phyloP scores from a whole-genome alignment of 92 coral and sea anemone species.

The Desmophyllum pertusum region DNA sequence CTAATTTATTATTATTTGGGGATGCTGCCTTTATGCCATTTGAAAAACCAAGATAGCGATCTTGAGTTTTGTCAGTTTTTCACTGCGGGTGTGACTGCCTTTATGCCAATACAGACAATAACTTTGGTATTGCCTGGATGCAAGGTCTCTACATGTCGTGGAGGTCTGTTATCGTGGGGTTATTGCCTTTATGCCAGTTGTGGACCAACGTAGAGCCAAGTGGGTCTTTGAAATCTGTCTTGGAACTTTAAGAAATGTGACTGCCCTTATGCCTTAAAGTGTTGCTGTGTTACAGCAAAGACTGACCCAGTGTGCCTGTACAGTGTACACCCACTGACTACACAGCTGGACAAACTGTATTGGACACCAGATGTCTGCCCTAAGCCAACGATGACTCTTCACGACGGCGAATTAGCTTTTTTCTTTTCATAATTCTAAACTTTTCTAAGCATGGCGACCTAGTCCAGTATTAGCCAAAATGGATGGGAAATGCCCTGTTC shows the following conservation, averaged over 20 bases:
- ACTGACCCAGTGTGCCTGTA: not conserved
- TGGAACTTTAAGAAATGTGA: not conserved
- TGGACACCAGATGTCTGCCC: not conserved
- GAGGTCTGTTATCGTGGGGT: not conserved
- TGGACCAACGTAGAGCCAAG: not conserved
- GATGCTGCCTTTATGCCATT: constrained; percentile 27
- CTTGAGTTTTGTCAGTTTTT: not conserved
- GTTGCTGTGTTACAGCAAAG: not conserved
- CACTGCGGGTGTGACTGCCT: constrained; percentile 22
- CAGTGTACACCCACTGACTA: not conserved
- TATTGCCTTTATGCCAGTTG: not conserved
- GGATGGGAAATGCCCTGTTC: not conserved
- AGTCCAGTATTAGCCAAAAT: too few species aligned
- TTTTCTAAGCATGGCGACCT: not conserved
- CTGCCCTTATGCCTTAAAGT: not conserved
- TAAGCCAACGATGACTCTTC: not conserved
- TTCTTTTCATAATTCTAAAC: not conserved
- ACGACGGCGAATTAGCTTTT: too few species aligned
- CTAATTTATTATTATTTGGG: not conserved
- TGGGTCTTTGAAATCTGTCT: not conserved
- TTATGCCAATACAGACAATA: not conserved
- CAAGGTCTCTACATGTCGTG: not conserved
- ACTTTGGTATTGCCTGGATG: not conserved
- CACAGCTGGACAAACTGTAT: not conserved
- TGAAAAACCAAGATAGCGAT: not conserved